Evolutionary conservation across 2,797 vertebrate species (phyloP).

Genomic region (Chloroceryle amazona): DNA sequence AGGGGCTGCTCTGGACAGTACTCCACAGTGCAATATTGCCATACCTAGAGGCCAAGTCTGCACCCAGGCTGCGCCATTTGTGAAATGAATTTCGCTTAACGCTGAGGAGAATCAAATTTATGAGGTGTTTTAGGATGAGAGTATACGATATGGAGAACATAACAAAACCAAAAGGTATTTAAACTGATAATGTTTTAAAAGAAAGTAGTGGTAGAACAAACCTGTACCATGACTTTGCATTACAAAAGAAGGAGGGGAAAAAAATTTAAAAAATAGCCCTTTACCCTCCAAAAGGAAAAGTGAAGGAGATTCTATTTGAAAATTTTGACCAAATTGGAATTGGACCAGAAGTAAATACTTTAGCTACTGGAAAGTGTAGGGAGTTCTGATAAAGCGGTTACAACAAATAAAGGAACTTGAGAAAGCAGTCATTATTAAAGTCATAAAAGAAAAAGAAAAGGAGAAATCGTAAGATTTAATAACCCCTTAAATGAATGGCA

Average conservation of each 20-base stretch:
- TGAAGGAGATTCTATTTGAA: not conserved
- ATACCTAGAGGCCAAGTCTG: not conserved
- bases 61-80: not conserved
- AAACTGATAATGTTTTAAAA: not conserved
- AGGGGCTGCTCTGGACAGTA: rapidly evolving
- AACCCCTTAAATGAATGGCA: not conserved
- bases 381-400: not conserved
- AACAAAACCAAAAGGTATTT: not conserved
- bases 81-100: not conserved
- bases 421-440: not conserved
- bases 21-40: not conserved
- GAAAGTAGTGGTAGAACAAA: not conserved
- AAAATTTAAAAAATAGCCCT: not conserved
- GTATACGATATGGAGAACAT: not conserved
- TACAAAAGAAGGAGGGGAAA: not conserved
- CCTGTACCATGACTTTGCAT: not conserved
- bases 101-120: not conserved
- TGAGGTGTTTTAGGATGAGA: not conserved
- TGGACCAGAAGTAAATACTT: not conserved
- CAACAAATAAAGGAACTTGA: not conserved
- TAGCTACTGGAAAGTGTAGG: not conserved
- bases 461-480: not conserved
- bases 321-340: not conserved
- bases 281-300: not conserved
- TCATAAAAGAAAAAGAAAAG: not conserved